These are phyloP conservation scores for Odontothrips loti DNA, from an alignment of 2,888 invertebrate genomes.

Conservation along the genomic window DNA sequence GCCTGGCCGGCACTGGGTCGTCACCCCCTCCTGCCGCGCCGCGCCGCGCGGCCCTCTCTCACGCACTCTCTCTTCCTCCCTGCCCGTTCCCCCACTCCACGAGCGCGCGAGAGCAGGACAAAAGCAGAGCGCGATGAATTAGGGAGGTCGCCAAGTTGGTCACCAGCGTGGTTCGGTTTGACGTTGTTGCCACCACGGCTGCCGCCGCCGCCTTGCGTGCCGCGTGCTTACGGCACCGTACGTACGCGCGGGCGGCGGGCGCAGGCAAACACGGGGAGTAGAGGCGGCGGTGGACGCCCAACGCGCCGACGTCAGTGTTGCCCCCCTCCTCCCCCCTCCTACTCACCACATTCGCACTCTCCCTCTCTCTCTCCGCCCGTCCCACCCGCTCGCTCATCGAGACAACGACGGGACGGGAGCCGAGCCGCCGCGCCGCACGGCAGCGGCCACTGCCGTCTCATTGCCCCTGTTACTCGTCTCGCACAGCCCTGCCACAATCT, in stretches of 20 bases:
- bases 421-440: no score
- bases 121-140: not conserved
- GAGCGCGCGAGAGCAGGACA: not conserved
- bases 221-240: not conserved
- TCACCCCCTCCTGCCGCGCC: not conserved
- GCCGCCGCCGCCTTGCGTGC: not conserved
- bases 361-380: not conserved
- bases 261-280: no score
- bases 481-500: no score
- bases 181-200: not conserved
- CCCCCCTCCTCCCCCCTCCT: no score
- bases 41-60: not conserved
- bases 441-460: no score
- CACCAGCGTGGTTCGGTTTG: not conserved
- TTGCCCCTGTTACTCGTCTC: no score
- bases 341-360: not conserved
- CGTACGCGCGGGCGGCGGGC: not conserved
- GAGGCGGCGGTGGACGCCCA: no score
- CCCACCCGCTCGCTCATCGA: not conserved
- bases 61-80: no score
- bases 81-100: no score
- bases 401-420: no score
- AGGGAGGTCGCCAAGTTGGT: no score
- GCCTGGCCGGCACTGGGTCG: not conserved
- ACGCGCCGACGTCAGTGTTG: no score